Evolutionary conservation across 2,888 invertebrate species (phyloP).

Genomic region (Zaprionus lineosus): DNA sequence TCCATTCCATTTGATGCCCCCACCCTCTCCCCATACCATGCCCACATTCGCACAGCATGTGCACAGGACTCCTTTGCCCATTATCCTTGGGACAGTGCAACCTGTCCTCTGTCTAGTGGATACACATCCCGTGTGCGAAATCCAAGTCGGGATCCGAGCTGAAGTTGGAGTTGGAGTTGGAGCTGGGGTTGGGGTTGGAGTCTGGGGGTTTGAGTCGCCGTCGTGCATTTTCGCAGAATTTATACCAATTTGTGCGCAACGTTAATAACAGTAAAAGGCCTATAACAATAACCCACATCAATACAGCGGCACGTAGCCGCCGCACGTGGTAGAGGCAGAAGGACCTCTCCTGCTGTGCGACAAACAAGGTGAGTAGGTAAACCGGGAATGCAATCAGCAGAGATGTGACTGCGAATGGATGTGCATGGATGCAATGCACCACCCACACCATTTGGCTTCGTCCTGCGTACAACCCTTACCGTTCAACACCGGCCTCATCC

Average conservation of each 20-base stretch:
- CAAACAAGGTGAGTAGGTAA: constrained; percentile 76
- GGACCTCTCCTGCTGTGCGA: constrained; percentile 63
- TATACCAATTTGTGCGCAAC: constrained; percentile 71
- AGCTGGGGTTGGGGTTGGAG: too few relatives aligned
- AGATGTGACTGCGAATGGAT: constrained; percentile 40
- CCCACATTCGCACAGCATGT: constrained; percentile 30
- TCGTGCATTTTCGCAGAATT: constrained; percentile 71
- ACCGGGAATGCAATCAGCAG: constrained; percentile 72
- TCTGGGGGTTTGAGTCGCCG: constrained; percentile 15
- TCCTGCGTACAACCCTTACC: constrained; percentile 51
- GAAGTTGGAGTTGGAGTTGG: too few relatives aligned
- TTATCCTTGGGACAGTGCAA: constrained; percentile 45
- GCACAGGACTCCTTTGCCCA: constrained; percentile 33
- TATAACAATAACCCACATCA: constrained; percentile 78
- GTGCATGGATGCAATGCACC: constrained; percentile 24
- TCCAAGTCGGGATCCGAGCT: too few relatives aligned
- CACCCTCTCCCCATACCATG: constrained; percentile 1
- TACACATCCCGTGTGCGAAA: too few relatives aligned
- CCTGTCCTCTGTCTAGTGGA: too few relatives aligned
- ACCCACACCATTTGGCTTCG: constrained; percentile 19
- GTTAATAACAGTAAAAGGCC: constrained; percentile 73
- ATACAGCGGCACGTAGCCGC: constrained; percentile 69
- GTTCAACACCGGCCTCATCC: constrained; percentile 13
- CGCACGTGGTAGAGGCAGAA: constrained; percentile 64
- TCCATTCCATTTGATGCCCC: too few relatives aligned